Base-by-base conservation (phyloP, 2,888 invertebrate species). In the Amitus sp. region DNA sequence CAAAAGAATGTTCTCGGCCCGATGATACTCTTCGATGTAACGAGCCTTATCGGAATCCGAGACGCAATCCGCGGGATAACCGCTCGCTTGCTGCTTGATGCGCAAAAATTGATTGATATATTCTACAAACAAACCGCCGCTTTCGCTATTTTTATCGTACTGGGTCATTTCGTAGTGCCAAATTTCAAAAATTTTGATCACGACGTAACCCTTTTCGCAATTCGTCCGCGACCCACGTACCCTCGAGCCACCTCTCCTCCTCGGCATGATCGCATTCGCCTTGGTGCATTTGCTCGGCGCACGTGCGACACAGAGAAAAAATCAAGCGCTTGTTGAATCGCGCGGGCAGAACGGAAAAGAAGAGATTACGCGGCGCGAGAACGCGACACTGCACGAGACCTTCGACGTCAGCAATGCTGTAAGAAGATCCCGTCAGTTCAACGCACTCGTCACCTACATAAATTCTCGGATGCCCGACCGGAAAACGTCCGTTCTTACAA, bases 291-390 rank as follows among this genome's bases (percentile, higher is more conserved):
- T 50, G 63, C 17, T 78, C 71, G 20, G 69, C 75, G 62, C 80
- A 80, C 0, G 63, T 66, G 9, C 69, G 57, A 68, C 81, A 80
- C 1, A 83, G 55, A 1, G 71, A 63, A 67, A 82, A 82, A 56
- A 76, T 70, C 17, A 80, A 56, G 39, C 74, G 73, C 0, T 64
- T 60, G 45, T 73, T 66, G 18, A 71, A 69, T 56, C 69, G 64
- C 2, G 64, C 49, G 0, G 79, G 78, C 9, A 79, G 53, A 0
- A 79, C 71, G 3, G 78, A 78, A 27, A 72, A 70, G 49, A 70
- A 79, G 42, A 64, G 61, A 47, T 67, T 49, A 15, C 54, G 47
- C 1, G 73, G 73, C 5, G 72, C 67, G 5, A 74, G 33, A 17
- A 74, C 60, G 9, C 49, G 58, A 46, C 71, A 73, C 40, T 69